A percentile compares a stretch with the other conserved stretches of the same genome.
Evolutionary conservation across 2,888 invertebrate genomes (phyloP).

Genomic region (Rhamphomyia laevipes): DNA sequence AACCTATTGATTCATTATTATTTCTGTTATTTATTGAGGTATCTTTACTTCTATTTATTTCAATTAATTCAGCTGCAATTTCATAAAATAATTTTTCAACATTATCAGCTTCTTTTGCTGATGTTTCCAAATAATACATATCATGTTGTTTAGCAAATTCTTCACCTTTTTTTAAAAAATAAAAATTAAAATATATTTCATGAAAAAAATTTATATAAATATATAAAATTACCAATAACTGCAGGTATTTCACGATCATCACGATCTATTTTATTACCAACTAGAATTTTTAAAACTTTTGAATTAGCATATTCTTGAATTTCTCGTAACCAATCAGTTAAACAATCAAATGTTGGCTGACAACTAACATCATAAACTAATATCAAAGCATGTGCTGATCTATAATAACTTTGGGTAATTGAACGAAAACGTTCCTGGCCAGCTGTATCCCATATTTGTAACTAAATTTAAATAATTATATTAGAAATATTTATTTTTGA

Average conservation of each 20-base stretch:
- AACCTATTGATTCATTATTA: slow-evolving; percentile 10
- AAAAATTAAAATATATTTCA: neutral
- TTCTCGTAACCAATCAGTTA: slow-evolving; percentile 94
- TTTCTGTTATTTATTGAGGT: slow-evolving; percentile 28
- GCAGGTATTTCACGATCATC: slow-evolving; percentile 67
- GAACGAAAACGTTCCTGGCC: slow-evolving; percentile 95
- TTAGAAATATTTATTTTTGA: neutral
- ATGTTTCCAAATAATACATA: slow-evolving; percentile 97
- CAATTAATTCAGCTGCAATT: slow-evolving; percentile 87
- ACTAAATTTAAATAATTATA: slow-evolving; percentile 41
- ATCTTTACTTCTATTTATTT: slow-evolving; percentile 77
- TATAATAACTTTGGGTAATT: slow-evolving; percentile 89
- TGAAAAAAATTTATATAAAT: slow-evolving; percentile 36
- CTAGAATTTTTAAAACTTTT: slow-evolving; percentile 87
- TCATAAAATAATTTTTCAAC: slow-evolving; percentile 94
- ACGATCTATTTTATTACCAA: slow-evolving; percentile 96
- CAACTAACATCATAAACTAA: slow-evolving; percentile 95
- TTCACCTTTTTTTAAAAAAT: slow-evolving; percentile 55
- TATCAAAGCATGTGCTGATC: slow-evolving; percentile 94
- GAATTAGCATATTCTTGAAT: slow-evolving; percentile 95
- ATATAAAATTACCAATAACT: neutral
- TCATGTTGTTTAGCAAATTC: slow-evolving; percentile 91
- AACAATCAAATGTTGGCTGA: slow-evolving; percentile 93
- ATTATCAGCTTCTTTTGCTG: slow-evolving; percentile 95
- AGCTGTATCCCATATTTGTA: slow-evolving; percentile 99